Evolutionary conservation across 2,113 vertebrate genomes (phyloP), one percentile per base, ranked within the genome.

Genomic region (Anolis carolinensis): DNA sequence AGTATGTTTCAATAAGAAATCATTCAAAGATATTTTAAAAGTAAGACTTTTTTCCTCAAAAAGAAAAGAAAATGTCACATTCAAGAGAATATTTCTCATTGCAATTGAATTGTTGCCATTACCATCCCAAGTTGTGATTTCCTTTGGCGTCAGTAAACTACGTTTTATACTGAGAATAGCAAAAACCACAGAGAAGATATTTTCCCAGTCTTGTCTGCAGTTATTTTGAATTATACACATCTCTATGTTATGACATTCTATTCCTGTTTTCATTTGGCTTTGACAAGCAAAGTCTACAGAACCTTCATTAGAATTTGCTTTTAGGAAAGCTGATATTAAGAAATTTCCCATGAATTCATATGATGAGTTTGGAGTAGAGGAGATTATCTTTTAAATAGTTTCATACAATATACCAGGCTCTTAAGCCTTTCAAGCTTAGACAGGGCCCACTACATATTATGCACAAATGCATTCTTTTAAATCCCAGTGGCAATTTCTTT

Each of bases 231-330:
- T 91, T 95, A 86, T 79, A 50, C 92, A 93, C 89, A 88, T 91
- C 89, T 96, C 93, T 86, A 85, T 89, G 89, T 93, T 90, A 89
- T 93, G 91, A 93, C 89, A 95, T 92, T 88, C 91, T 95, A 94
- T 91, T 94, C 90, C 88, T 93, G 92, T 90, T 94, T 95, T 88
- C 14, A 79, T 81, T 94, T 88, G 73, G 39, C 87, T 92, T 91
- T 95, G 86, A 83, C 92, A 95, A 92, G 86, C 81, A 89, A 83
- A 89, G 90, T 90, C 73, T 68, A 44, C 90, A 94, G 71, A 90
- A 86, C 87, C 85, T 87, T 92, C 93, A 72, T 91, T 89, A 84
- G 84, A 71, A 86, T 84, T 81, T 79, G 72, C 89, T 72, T 87
- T 86, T 90, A 87, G 52, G 90, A 65, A 93, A 78, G 79, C 67